Percentiles rank a stretch among this genome's conserved stretches.
phyloP scores from a whole-genome alignment of 53 echinoderm and acorn worm species.

The Henricia sp. region DNA sequence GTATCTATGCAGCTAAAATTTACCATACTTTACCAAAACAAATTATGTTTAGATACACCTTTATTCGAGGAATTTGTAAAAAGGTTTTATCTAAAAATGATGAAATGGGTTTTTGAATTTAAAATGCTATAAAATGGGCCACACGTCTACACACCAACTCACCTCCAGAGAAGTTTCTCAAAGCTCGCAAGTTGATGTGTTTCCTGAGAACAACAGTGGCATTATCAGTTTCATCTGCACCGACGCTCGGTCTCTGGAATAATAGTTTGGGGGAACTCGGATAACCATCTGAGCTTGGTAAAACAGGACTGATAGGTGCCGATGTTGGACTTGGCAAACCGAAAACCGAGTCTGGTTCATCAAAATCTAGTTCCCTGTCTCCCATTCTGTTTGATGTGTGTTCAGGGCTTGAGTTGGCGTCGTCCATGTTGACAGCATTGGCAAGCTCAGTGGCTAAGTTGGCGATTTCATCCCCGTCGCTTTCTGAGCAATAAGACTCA shows the following conservation, averaged over 20 bases:
- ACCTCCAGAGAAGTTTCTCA: slow-evolving; percentile 32
- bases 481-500: slow-evolving; percentile 18
- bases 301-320: slow-evolving; percentile 12
- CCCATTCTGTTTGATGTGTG: background rate
- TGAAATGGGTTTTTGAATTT: no score
- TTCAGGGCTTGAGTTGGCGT: background rate
- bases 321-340: background rate
- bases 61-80: no score
- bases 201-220: slow-evolving; percentile 58
- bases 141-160: no score
- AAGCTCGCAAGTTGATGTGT: slow-evolving; percentile 45
- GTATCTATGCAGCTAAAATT: no score
- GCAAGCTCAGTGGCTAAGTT: slow-evolving; percentile 85
- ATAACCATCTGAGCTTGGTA: slow-evolving; percentile 2
- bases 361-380: background rate
- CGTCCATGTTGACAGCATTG: slow-evolving; percentile 2
- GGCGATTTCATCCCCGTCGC: slow-evolving; percentile 60
- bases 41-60: no score
- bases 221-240: slow-evolving; percentile 22
- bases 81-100: no score
- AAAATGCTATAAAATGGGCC: no score
- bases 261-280: background rate
- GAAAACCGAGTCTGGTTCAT: slow-evolving; percentile 42
- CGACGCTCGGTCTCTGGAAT: slow-evolving; percentile 31
- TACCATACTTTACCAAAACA: no score